These are phyloP conservation scores for Drosophila paranaensis DNA, from an alignment of 2,888 invertebrate genomes.

Conservation along the genomic window DNA sequence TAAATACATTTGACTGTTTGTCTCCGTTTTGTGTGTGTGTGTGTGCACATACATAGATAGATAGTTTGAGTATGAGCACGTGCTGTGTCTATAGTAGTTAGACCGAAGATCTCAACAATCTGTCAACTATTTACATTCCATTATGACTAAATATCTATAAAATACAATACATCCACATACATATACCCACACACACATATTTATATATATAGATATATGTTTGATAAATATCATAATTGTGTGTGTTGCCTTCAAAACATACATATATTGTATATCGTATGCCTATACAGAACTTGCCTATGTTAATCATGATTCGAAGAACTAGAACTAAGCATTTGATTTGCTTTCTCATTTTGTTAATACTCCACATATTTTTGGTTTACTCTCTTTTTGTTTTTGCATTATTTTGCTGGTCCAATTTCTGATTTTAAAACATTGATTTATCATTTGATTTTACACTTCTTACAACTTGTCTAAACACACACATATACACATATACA, in stretches of 20 bases:
- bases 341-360: conserved; percentile 15
- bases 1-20: conserved; percentile 17
- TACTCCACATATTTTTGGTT: conserved; percentile 5
- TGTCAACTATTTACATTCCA: conserved; percentile 2
- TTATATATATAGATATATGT: background rate
- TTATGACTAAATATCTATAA: conserved; percentile 47
- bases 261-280: conserved; percentile 15
- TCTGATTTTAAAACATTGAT: conserved; percentile 55
- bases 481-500: conserved; percentile 28
- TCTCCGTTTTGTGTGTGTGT: background rate
- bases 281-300: conserved; percentile 17
- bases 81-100: conserved; percentile 2
- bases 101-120: conserved; percentile 1
- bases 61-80: background rate
- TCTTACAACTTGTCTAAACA: conserved; percentile 30
- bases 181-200: conserved; percentile 5
- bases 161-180: conserved; percentile 59
- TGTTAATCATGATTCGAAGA: conserved; percentile 15
- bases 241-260: background rate
- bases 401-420: conserved; percentile 68
- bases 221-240: conserved; percentile 46
- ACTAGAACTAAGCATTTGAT: conserved; percentile 30
- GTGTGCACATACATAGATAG: no score
- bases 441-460: conserved; percentile 53
- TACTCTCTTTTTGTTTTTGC: conserved; percentile 8